Percentiles rank a stretch among this genome's conserved stretches.
Evolutionary conservation across 2,888 invertebrate species (phyloP).

Genomic region (Athrips mouffetella): DNA sequence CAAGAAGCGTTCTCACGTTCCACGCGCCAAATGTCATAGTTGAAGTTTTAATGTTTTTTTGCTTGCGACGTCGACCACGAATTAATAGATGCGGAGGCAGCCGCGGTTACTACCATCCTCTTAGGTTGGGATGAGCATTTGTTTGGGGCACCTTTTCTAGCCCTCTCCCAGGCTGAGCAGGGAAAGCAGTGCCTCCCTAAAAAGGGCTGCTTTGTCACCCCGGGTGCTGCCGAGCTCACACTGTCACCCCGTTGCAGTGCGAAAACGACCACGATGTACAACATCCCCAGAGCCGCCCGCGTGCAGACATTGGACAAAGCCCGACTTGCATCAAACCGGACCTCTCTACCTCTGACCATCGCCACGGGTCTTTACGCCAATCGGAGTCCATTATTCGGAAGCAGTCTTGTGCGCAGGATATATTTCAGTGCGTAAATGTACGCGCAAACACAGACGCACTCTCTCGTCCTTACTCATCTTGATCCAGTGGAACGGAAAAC

Average conservation of each 20-base stretch:
- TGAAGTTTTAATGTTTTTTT: constrained; percentile 6
- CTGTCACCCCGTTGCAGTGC: constrained; percentile 21
- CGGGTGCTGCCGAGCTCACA: constrained; percentile 24
- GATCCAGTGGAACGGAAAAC: too few species aligned
- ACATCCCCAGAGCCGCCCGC: constrained; percentile 14
- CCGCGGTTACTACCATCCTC: constrained; percentile 20
- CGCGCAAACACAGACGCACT: too few species aligned
- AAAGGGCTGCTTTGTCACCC: constrained; percentile 25
- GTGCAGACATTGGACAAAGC: constrained; percentile 17
- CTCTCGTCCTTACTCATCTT: too few species aligned
- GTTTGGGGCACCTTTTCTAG: too few species aligned
- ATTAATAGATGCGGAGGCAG: constrained; percentile 20
- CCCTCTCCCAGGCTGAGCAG: too few species aligned
- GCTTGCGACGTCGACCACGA: too few species aligned
- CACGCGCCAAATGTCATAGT: constrained; percentile 13
- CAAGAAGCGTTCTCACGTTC: constrained; percentile 21
- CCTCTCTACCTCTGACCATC: too few species aligned
- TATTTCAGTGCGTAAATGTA: too few species aligned
- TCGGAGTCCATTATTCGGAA: too few species aligned
- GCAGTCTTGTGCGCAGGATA: too few species aligned
- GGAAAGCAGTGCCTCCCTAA: constrained; percentile 29
- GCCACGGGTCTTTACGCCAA: too few species aligned
- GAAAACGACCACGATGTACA: constrained; percentile 22
- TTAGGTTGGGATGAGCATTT: constrained; percentile 19
- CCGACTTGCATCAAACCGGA: background rate